Evolutionary conservation across 1,140 invertebrate genomes (phyloP).

Genomic region (Drosophila pachea): DNA sequence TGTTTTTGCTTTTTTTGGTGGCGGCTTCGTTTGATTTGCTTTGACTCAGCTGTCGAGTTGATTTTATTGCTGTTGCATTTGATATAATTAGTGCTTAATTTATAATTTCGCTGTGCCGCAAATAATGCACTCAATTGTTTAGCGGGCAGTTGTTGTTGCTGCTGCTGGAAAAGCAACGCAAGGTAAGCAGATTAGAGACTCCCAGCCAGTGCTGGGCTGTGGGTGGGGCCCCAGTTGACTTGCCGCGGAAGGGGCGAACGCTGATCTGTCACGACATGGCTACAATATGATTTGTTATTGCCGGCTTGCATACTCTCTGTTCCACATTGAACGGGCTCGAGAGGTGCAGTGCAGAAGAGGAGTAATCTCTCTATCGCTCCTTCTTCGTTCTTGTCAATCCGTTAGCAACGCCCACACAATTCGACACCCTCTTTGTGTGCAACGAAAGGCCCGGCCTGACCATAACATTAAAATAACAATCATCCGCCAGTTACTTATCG

Average conservation of each 20-base stretch:
- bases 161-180: slow-evolving; percentile 39
- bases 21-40: slow-evolving; percentile 71
- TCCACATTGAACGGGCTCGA: slow-evolving; percentile 7
- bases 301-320: not conserved
- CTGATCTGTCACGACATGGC: slow-evolving; percentile 13
- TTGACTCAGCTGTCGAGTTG: slow-evolving; percentile 52
- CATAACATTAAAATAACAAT: slow-evolving; percentile 76
- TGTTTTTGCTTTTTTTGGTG: slow-evolving; percentile 34
- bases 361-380: slow-evolving; percentile 30
- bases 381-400: slow-evolving; percentile 61
- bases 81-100: slow-evolving; percentile 76
- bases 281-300: not conserved
- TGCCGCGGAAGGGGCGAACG: slow-evolving; percentile 24
- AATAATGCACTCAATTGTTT: slow-evolving; percentile 62
- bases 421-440: slow-evolving; percentile 62
- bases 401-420: slow-evolving; percentile 73
- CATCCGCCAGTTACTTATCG: slow-evolving; percentile 74
- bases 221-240: slow-evolving; percentile 22
- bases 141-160: slow-evolving; percentile 13
- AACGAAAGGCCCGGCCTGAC: slow-evolving; percentile 47
- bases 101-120: slow-evolving; percentile 60
- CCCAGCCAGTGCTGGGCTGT: slow-evolving; percentile 4
- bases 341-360: not conserved
- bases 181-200: slow-evolving; percentile 42
- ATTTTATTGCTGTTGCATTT: slow-evolving; percentile 63